phyloP scores from a whole-genome alignment of 2,797 vertebrate genomes.

The Girardinus metallicus region DNA sequence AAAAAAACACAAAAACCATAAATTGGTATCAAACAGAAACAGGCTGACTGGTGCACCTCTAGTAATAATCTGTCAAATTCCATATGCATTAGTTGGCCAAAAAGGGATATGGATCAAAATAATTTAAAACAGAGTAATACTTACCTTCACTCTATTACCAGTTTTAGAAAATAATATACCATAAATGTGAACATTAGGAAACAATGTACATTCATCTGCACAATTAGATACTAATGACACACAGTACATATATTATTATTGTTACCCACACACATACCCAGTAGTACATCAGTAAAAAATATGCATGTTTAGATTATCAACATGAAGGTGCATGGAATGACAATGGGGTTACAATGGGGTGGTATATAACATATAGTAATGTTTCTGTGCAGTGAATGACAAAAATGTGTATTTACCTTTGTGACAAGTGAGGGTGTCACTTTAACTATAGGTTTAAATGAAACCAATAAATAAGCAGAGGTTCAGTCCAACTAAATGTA shows the following conservation, averaged over 20 bases:
- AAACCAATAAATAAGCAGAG: background rate
- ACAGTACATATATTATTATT: background rate
- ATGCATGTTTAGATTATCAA: background rate
- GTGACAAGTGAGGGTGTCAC: background rate
- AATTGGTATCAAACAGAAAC: too few relatives aligned
- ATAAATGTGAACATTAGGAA: background rate
- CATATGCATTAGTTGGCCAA: background rate
- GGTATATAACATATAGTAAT: background rate
- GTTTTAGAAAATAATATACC: background rate
- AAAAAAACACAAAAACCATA: background rate
- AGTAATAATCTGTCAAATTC: background rate
- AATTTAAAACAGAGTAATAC: background rate
- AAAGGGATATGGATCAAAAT: background rate
- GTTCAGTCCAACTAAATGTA: constrained; percentile 49
- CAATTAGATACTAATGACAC: background rate
- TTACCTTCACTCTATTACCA: background rate
- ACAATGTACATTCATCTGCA: background rate
- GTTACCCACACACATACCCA: background rate
- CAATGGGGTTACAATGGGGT: background rate
- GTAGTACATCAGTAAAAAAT: background rate
- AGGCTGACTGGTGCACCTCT: background rate
- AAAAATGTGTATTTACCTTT: background rate
- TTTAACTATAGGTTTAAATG: background rate
- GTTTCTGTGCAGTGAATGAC: background rate
- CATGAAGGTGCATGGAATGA: background rate